Evolutionary conservation across 2,797 vertebrate species (phyloP), one percentile per base, ranked within the genome.

Genomic region (Bryconaethiops microstoma): DNA sequence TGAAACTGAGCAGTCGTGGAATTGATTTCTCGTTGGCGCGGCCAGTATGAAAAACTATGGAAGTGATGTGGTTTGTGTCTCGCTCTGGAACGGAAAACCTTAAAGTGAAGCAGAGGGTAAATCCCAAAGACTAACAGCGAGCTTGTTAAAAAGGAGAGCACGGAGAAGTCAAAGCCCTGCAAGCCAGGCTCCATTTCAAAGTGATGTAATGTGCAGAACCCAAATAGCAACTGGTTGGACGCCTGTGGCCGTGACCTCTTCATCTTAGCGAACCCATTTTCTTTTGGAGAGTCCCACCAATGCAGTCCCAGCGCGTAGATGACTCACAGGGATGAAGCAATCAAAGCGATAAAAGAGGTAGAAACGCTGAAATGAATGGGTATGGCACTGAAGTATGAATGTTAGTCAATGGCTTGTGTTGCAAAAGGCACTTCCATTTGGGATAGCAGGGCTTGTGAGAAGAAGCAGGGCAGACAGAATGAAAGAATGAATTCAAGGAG

Each of bases 201-300:
- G 87, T 93, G 90, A 92, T 91, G 91, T 92, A 91, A 93, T 91
- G 83, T 83, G 87, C 83, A 91, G 83, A 87, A 77, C 87, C 72
- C 75, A 90, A 92, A 92, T 88, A 89, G 90, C 85, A 90, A 89
- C 89, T 90, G 89, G 85, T 88, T 88, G 84, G 87, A 90, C 87
- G 87, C 85, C 86, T 87, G 85, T 88, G 89, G 89, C 88, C 84
- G 14, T 93, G 91, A 92, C 89, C 91, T 88, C 87, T 89, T 77
- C 81, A 85, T 88, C 90, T 90, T 86, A 88, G 87, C 87, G 88
- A 91, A 83, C 88, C 86, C 67, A 88, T 92, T 92, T 91, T 90
- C 85, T 87, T 89, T 90, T 87, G 87, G 91, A 91, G 87, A 82
- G 83, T 91, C 91, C 35, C 82, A 89, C 90, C 88, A 88, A 77